Conservation (phyloP, 2,113 vertebrate genomes). For the Zosterops pallidus region DNA sequence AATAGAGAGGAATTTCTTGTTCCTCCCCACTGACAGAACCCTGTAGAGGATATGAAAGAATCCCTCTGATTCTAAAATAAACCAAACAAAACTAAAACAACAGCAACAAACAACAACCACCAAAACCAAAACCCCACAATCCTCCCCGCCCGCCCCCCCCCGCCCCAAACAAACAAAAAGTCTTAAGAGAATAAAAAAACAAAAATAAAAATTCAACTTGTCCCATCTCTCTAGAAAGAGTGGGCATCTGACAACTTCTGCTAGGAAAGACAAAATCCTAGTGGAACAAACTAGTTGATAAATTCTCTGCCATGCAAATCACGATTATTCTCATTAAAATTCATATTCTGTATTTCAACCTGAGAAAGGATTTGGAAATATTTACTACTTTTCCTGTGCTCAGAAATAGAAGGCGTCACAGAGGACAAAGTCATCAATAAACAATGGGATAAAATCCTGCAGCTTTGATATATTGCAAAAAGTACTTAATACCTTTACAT, state of each 20-base stretch:
- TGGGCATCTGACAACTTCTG: background rate
- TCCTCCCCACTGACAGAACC: background rate
- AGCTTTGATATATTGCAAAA: background rate
- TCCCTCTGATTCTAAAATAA: background rate
- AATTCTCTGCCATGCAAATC: background rate
- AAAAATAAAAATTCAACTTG: background rate
- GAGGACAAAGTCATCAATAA: background rate
- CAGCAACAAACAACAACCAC: background rate
- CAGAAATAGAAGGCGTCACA: background rate
- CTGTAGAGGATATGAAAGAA: accelerated
- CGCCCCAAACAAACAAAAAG: background rate
- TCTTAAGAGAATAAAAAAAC: background rate
- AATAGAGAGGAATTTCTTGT: background rate
- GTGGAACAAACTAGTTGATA: background rate
- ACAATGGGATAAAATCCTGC: background rate
- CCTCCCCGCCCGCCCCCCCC: too few species aligned
- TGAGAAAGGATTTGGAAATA: background rate
- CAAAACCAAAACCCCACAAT: too few species aligned
- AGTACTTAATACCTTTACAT: background rate
- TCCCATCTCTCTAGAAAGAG: background rate
- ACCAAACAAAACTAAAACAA: background rate
- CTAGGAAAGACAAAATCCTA: background rate
- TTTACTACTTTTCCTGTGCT: background rate
- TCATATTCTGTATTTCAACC: background rate
- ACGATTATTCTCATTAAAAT: background rate